phyloP scores from a whole-genome alignment of 2,888 invertebrate species.

The Ceriagrion tenellum region DNA sequence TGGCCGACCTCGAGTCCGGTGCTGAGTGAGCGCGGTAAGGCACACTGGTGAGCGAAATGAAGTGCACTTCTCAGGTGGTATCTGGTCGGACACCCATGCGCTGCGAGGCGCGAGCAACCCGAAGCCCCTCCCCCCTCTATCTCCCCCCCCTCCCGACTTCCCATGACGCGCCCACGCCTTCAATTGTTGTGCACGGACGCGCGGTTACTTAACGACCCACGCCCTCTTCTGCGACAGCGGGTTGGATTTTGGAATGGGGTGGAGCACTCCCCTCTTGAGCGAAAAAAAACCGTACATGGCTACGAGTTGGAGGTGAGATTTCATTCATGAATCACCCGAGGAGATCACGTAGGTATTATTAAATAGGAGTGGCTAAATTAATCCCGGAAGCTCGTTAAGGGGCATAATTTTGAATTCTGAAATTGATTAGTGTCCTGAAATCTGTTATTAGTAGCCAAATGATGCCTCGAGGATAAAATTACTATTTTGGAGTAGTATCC shows the following conservation, averaged over 20 bases:
- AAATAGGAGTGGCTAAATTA: not conserved
- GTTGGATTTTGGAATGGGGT: not conserved
- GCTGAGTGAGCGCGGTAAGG: not conserved
- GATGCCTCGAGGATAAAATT: no score
- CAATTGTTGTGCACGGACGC: not conserved
- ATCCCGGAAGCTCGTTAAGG: not conserved
- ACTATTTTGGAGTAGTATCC: no score
- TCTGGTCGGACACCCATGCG: not conserved
- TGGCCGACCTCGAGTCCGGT: not conserved
- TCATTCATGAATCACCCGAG: constrained; percentile 17
- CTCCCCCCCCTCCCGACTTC: not conserved
- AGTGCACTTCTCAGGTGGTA: not conserved
- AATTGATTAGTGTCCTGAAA: no score
- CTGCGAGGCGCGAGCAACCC: not conserved
- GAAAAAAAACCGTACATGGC: not conserved
- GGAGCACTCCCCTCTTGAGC: not conserved
- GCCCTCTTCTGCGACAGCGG: not conserved
- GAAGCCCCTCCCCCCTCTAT: no score
- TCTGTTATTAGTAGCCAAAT: no score
- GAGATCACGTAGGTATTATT: not conserved
- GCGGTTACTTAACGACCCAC: constrained; percentile 10
- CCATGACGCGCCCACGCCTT: not conserved
- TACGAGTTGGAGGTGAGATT: not conserved
- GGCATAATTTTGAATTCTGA: no score
- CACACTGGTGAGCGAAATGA: not conserved